Evolutionary conservation across 2,888 invertebrate genomes (phyloP).

Genomic region (Mythimna lalbum): DNA sequence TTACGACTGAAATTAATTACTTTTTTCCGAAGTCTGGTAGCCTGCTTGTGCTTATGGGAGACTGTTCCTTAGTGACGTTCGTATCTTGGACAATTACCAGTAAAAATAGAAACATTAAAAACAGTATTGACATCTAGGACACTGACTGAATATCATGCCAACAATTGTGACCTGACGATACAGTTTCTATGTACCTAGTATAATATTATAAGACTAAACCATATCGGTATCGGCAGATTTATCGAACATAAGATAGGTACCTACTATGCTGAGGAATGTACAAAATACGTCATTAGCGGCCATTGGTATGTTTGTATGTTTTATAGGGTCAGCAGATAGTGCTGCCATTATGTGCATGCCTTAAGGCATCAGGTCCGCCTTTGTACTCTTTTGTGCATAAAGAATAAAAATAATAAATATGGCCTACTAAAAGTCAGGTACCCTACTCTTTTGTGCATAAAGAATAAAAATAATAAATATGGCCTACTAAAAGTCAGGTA

Average conservation of each 20-base stretch:
- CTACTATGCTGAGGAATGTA: slow-evolving; percentile 1
- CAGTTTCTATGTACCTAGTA: slow-evolving; percentile 31
- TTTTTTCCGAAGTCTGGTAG: slow-evolving; percentile 80
- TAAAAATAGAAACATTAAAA: slow-evolving; percentile 85
- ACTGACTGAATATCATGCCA: slow-evolving; percentile 86
- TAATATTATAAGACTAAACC: not conserved
- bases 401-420: no score
- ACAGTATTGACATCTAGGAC: slow-evolving; percentile 87
- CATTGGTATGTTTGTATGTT: not conserved
- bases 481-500: not conserved
- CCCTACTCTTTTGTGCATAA: no score
- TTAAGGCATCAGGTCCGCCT: no score
- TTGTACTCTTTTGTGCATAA: no score
- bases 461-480: no score
- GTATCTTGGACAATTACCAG: slow-evolving; percentile 88
- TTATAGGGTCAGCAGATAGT: not conserved
- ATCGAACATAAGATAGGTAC: not conserved
- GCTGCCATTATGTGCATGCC: not conserved
- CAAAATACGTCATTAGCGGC: slow-evolving; percentile 1
- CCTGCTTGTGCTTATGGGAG: slow-evolving; percentile 69
- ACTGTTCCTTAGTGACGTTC: slow-evolving; percentile 79
- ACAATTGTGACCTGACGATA: slow-evolving; percentile 73
- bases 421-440: no score
- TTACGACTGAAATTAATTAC: slow-evolving; percentile 86
- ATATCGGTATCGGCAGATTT: slow-evolving; percentile 5